Percentiles rank a stretch among this genome's conserved stretches.
These are phyloP conservation scores for Cynopterus brachyotis DNA, from an alignment of 2,113 vertebrate genomes.

Conservation along the genomic window DNA sequence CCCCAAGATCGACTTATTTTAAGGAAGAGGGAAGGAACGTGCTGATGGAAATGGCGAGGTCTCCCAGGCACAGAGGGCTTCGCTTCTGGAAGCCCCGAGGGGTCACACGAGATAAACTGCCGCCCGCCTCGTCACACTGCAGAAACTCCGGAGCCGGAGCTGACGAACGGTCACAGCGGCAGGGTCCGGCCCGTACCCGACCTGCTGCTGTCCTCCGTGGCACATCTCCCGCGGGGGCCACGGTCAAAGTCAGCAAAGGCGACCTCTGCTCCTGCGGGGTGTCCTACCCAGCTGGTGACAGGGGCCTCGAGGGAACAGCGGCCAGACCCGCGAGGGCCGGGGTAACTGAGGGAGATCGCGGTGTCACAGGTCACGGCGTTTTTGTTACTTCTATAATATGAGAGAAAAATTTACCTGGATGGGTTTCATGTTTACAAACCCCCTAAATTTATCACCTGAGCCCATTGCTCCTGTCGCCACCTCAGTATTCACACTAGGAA, in stretches of 20 bases:
- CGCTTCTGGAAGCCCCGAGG: not conserved
- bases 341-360: rapidly evolving
- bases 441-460: not conserved
- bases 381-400: not conserved
- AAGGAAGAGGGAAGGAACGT: not conserved
- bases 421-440: not conserved
- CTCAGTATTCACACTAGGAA: no score
- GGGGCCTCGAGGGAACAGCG: not conserved
- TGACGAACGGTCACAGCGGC: not conserved
- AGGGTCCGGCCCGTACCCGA: no score
- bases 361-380: not conserved
- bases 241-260: not conserved
- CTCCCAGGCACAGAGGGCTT: not conserved
- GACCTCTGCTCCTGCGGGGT: not conserved
- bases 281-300: not conserved
- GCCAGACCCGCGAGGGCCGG: not conserved
- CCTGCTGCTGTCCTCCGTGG: rapidly evolving
- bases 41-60: not conserved
- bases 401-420: not conserved
- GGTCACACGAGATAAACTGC: not conserved
- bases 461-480: not conserved
- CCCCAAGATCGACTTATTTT: not conserved
- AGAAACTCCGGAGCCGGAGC: not conserved
- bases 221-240: not conserved
- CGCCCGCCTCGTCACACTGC: rapidly evolving